Percentiles rank a stretch among this genome's conserved stretches.
Evolutionary conservation across 2,797 vertebrate species (phyloP).

Genomic region (Australoheros facetus): DNA sequence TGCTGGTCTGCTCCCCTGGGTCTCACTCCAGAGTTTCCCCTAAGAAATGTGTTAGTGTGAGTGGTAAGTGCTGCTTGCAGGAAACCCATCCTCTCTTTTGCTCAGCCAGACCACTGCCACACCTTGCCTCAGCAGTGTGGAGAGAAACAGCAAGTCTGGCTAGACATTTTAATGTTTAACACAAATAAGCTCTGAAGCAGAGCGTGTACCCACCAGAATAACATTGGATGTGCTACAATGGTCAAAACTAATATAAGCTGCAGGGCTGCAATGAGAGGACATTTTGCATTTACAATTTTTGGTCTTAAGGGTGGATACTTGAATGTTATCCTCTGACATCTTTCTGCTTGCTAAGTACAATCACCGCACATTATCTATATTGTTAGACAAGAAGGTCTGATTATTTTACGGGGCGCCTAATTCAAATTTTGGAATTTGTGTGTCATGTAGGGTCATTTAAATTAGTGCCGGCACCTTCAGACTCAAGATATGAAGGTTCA

Average conservation of each 20-base stretch:
- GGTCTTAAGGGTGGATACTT: neutral
- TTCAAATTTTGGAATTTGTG: neutral
- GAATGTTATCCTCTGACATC: neutral
- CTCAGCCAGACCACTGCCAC: constrained; percentile 2
- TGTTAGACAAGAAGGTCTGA: neutral
- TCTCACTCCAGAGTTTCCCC: constrained; percentile 16
- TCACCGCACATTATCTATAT: neutral
- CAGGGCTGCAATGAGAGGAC: neutral
- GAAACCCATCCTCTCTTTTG: neutral
- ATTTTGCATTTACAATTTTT: neutral
- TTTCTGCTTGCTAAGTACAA: neutral
- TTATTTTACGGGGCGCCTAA: neutral
- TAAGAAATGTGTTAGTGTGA: constrained; percentile 5
- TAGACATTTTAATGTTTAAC: constrained; percentile 7
- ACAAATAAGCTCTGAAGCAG: neutral
- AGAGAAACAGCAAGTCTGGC: neutral
- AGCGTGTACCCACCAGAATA: constrained; percentile 4
- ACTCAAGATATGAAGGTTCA: no score
- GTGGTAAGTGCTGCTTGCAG: constrained; percentile 7
- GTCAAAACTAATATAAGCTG: neutral
- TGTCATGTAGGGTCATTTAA: no score
- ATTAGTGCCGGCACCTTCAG: no score
- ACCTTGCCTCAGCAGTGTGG: neutral
- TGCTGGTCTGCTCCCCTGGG: neutral
- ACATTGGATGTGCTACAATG: neutral